These are phyloP conservation scores for Xestia ashworthii DNA, from an alignment of 2,888 invertebrate genomes.

Conservation along the genomic window DNA sequence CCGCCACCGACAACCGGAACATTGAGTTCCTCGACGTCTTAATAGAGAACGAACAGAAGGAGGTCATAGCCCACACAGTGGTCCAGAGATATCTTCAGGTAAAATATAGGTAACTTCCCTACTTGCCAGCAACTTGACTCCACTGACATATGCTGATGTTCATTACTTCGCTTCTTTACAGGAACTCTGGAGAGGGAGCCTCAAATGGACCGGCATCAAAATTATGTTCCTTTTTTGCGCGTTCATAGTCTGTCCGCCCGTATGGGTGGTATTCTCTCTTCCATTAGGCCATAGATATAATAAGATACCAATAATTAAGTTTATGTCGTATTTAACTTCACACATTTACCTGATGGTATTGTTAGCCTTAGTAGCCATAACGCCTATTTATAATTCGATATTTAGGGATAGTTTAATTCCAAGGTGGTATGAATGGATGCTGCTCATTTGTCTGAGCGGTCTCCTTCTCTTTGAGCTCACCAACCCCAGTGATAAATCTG, in stretches of 20 bases:
- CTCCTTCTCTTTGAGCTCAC: constrained; percentile 98
- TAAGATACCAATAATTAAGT: constrained; percentile 99
- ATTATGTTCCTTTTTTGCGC: constrained; percentile 97
- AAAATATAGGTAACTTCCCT: constrained; percentile 91
- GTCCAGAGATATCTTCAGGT: constrained; percentile 99
- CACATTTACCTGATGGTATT: constrained; percentile 99
- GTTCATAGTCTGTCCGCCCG: constrained; percentile 98
- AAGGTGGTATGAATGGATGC: constrained; percentile 98
- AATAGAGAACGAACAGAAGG: constrained; percentile 99
- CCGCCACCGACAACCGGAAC: constrained; percentile 98
- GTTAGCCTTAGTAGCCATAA: constrained; percentile 96
- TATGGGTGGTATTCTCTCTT: constrained; percentile 98
- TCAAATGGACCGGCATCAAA: constrained; percentile 99
- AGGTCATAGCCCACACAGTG: constrained; percentile 98
- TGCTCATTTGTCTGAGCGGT: constrained; percentile 98
- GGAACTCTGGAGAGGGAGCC: constrained; percentile 99
- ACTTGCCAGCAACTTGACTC: constrained; percentile 61
- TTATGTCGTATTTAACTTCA: constrained; percentile 99
- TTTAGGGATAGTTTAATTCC: constrained; percentile 95
- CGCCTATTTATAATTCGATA: constrained; percentile 95
- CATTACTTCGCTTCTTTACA: constrained; percentile 83
- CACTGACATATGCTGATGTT: constrained; percentile 52
- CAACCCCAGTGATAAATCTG: constrained; percentile 99
- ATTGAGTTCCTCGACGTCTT: constrained; percentile 98
- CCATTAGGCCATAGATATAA: constrained; percentile 98